Evolutionary conservation across 1,140 invertebrate species (phyloP).

Genomic region (Nautilus pompilius): DNA sequence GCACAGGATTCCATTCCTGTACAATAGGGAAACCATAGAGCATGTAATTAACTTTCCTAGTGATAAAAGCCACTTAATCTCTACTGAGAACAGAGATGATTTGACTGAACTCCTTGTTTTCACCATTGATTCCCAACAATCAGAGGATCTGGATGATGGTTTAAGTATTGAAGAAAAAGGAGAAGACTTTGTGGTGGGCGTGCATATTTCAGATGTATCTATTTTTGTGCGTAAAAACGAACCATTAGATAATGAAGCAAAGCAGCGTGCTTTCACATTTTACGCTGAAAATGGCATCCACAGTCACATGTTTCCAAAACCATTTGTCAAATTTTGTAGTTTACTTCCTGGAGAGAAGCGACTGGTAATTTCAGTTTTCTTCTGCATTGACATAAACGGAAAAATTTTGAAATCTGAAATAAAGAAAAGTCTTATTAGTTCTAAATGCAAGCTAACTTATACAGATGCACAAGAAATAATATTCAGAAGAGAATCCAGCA

Average conservation of each 20-base stretch:
- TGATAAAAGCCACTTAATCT: neutral
- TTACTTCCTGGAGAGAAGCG: conserved; percentile 43
- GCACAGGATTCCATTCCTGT: conserved; percentile 16
- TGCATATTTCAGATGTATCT: conserved; percentile 52
- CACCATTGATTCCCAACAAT: conserved; percentile 95
- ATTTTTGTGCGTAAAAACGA: conserved; percentile 32
- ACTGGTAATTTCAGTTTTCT: conserved; percentile 34
- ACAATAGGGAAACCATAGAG: neutral
- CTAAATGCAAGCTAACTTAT: conserved; percentile 27
- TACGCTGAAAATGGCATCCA: conserved; percentile 35
- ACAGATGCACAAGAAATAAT: conserved; percentile 32
- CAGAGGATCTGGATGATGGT: conserved; percentile 98
- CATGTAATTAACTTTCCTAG: neutral
- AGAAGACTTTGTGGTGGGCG: conserved; percentile 27
- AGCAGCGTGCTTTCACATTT: conserved; percentile 37
- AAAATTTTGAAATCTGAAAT: conserved; percentile 6
- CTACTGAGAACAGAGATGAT: too few species aligned
- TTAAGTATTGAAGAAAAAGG: conserved; percentile 63
- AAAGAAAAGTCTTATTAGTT: conserved; percentile 24
- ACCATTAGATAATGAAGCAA: conserved; percentile 44
- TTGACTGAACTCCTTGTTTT: conserved; percentile 62
- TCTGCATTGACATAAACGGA: conserved; percentile 21
- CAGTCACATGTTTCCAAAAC: conserved; percentile 52
- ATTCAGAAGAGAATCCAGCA: too few species aligned
- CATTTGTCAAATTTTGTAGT: conserved; percentile 52